Evolutionary conservation across 2,888 invertebrate genomes (phyloP).

Genomic region (Marronus borbonicus): DNA sequence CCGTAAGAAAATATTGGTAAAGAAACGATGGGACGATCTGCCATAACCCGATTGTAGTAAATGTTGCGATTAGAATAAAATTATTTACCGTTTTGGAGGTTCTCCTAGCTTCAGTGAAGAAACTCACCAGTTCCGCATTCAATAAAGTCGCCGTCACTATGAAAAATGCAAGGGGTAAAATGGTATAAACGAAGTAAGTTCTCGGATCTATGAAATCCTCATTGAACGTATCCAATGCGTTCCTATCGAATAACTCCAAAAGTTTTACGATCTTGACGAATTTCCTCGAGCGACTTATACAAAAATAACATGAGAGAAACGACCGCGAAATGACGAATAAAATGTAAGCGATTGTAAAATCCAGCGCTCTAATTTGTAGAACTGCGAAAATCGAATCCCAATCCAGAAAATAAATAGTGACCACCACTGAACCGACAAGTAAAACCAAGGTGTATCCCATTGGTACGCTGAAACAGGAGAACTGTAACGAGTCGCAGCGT

Average conservation of each 20-base stretch:
- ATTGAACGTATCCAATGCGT: neutral
- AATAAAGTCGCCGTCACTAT: neutral
- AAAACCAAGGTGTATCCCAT: neutral
- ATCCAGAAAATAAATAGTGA: neutral
- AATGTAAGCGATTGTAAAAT: neutral
- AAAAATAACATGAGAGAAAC: conserved; percentile 46
- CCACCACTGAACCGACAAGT: neutral
- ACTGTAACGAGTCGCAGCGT: neutral
- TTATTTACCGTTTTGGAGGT: neutral
- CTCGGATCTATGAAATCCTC: neutral
- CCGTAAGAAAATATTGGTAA: conserved; percentile 9
- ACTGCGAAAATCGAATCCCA: neutral
- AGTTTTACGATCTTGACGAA: conserved; percentile 46
- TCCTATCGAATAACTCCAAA: conserved; percentile 47
- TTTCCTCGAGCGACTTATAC: conserved; percentile 43
- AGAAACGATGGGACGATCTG: conserved; percentile 18
- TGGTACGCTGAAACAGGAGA: neutral
- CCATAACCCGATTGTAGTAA: conserved; percentile 16
- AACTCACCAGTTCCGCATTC: neutral
- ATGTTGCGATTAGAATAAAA: neutral
- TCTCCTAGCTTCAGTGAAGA: neutral
- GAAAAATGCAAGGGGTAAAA: neutral
- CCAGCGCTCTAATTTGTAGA: neutral
- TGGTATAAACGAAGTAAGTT: neutral
- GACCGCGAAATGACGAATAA: neutral